These are phyloP conservation scores for Elysia crispata DNA, from an alignment of 2,888 invertebrate species.

Conservation along the genomic window DNA sequence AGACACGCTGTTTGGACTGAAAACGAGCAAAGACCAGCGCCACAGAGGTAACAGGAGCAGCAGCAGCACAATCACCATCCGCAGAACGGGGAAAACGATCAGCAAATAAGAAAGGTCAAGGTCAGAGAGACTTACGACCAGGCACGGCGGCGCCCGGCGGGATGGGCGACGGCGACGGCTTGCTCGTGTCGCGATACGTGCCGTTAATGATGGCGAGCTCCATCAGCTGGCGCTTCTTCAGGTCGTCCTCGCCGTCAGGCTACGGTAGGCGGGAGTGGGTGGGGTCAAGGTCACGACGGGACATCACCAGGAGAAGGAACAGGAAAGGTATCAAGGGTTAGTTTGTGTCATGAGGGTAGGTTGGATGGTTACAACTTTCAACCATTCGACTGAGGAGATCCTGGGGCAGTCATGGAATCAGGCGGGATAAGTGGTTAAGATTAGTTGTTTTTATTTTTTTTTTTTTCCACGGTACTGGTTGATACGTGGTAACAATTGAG, in stretches of 20 bases:
- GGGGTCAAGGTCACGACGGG: not conserved
- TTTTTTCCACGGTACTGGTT: too few species aligned
- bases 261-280: conserved; percentile 75
- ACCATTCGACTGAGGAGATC: too few species aligned
- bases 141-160: conserved; percentile 61
- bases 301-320: conserved; percentile 21
- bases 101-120: conserved; percentile 38
- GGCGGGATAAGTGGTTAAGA: too few species aligned
- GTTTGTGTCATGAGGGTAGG: not conserved
- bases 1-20: too few species aligned
- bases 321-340: conserved; percentile 17
- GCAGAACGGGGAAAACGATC: not conserved
- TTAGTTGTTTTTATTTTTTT: too few species aligned
- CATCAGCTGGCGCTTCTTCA: conserved; percentile 99
- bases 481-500: too few species aligned
- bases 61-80: not conserved
- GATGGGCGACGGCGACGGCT: conserved; percentile 61
- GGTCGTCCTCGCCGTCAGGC: conserved; percentile 99
- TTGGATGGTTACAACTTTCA: not conserved
- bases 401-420: too few species aligned
- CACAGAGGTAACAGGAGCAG: not conserved
- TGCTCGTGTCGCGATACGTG: conserved; percentile 84
- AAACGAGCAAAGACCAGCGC: too few species aligned
- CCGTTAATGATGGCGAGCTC: conserved; percentile 99
- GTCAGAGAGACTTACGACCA: conserved; percentile 66